Conservation (phyloP, 2,797 vertebrate genomes). For the Rhabdomys pumilio region DNA sequence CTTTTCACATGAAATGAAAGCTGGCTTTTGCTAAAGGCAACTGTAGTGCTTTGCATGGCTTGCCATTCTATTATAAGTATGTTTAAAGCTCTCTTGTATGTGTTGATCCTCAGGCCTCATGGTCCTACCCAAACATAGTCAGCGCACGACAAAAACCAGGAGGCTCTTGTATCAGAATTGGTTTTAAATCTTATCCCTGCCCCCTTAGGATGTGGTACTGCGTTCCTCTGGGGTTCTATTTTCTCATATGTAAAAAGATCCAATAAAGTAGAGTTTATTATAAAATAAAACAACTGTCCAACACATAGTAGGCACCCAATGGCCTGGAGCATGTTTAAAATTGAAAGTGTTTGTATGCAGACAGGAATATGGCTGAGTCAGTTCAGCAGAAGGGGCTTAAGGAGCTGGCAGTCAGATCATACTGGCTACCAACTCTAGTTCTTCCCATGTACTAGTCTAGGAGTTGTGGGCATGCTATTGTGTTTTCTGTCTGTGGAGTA, state of each 20-base stretch:
- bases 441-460: not conserved
- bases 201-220: not conserved
- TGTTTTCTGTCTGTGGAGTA: not conserved
- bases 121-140: not conserved
- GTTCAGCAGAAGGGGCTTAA: not conserved
- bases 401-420: not conserved
- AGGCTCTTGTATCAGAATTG: not conserved
- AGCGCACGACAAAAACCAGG: not conserved
- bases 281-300: not conserved
- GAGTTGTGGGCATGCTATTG: not conserved
- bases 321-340: conserved; percentile 34
- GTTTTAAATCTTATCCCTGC: not conserved
- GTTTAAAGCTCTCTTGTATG: not conserved
- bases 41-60: not conserved
- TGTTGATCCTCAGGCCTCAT: not conserved
- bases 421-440: not conserved
- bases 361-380: not conserved
- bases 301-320: not conserved
- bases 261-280: not conserved
- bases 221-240: not conserved
- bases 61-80: not conserved
- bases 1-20: conserved; percentile 77
- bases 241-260: not conserved
- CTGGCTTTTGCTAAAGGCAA: conserved; percentile 80
- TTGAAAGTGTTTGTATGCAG: conserved; percentile 28